Conservation (phyloP, 2,797 vertebrate species). For the Trematomus bernacchii region DNA sequence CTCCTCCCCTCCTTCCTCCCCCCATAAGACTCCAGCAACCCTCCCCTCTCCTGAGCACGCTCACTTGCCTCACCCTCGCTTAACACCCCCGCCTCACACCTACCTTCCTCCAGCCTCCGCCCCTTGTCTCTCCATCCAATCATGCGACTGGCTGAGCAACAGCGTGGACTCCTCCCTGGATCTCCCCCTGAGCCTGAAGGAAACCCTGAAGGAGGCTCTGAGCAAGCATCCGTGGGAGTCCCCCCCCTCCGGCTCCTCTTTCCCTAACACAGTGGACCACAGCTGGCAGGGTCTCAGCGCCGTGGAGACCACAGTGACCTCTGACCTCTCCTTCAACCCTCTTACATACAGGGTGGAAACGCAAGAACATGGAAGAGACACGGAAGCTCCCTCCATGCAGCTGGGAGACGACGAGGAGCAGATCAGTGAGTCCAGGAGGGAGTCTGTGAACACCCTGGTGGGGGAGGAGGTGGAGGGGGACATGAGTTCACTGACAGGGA, state of each 20-base stretch:
- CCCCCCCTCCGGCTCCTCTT: slow-evolving; percentile 39
- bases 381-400: slow-evolving; percentile 26
- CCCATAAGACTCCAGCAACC: slow-evolving; percentile 14
- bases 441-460: slow-evolving; percentile 46
- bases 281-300: slow-evolving; percentile 74
- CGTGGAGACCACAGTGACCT: slow-evolving; percentile 61
- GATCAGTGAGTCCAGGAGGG: slow-evolving; percentile 38
- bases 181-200: slow-evolving; percentile 79
- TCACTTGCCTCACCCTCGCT: not conserved
- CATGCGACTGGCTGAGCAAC: slow-evolving; percentile 59
- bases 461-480: slow-evolving; percentile 62
- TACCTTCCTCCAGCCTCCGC: slow-evolving; percentile 42
- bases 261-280: slow-evolving; percentile 47
- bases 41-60: not conserved
- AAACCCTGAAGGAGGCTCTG: slow-evolving; percentile 70
- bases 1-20: slow-evolving; percentile 31
- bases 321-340: slow-evolving; percentile 88
- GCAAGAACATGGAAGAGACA: not conserved
- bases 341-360: slow-evolving; percentile 84
- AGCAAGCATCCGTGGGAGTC: slow-evolving; percentile 60
- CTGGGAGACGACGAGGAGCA: slow-evolving; percentile 6
- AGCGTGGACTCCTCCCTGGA: slow-evolving; percentile 79
- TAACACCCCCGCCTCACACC: slow-evolving; percentile 44
- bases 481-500: slow-evolving; percentile 77
- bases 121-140: slow-evolving; percentile 32